These are phyloP conservation scores for Teleiodes luculella DNA, from an alignment of 2,888 invertebrate genomes.

Conservation along the genomic window DNA sequence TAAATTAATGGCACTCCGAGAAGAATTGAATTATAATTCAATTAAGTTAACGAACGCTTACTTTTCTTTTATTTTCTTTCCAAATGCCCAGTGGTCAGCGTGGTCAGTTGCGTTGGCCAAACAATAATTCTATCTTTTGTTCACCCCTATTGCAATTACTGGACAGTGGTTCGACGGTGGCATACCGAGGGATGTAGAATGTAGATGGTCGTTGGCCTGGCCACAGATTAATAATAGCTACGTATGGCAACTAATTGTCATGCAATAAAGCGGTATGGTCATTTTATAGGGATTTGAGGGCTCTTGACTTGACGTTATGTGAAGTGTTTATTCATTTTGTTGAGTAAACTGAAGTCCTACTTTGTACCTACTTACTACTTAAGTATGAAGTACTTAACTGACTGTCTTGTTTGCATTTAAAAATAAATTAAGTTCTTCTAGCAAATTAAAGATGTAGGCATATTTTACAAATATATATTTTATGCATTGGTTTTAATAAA, in stretches of 20 bases:
- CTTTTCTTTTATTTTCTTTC: neutral
- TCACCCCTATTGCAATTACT: neutral
- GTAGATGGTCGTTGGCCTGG: neutral
- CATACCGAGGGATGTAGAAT: neutral
- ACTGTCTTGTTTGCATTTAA: too few relatives aligned
- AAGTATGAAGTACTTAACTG: too few relatives aligned
- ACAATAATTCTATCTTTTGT: neutral
- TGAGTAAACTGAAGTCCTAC: too few relatives aligned
- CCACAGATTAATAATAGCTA: neutral
- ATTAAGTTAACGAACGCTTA: neutral
- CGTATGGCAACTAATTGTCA: slow-evolving; percentile 46
- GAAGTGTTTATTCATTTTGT: neutral
- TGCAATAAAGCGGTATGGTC: slow-evolving; percentile 68
- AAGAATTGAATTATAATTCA: too few relatives aligned
- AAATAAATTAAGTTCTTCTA: too few relatives aligned
- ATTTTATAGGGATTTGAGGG: slow-evolving; percentile 21
- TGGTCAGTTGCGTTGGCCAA: slow-evolving; percentile 8
- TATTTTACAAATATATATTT: too few relatives aligned
- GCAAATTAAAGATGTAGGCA: too few relatives aligned
- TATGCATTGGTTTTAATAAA: too few relatives aligned
- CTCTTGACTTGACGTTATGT: neutral
- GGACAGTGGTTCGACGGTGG: neutral
- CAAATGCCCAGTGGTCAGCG: neutral
- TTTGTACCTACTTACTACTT: too few relatives aligned
- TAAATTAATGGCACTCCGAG: too few relatives aligned